A percentile compares a stretch with the other conserved stretches of the same genome.
Conservation (phyloP, 2,113 vertebrate genomes). For the Pseudolaguvia tuberculata region DNA sequence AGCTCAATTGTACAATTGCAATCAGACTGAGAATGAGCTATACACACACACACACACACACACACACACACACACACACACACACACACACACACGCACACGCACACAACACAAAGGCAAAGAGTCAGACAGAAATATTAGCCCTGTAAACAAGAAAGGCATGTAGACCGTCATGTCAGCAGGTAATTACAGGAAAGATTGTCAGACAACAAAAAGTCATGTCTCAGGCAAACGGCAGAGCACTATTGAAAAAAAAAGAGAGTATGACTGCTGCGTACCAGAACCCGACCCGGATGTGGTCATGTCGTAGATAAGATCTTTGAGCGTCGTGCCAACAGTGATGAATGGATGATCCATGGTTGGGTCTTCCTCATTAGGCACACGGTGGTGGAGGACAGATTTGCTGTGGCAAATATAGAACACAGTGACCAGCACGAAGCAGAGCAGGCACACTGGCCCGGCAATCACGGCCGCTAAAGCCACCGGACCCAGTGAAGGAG, state of each 20-base stretch:
- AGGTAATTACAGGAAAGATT: slow-evolving; percentile 21
- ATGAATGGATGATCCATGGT: slow-evolving; percentile 92
- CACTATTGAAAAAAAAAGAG: not conserved
- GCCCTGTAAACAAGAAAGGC: slow-evolving; percentile 14
- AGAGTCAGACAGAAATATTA: slow-evolving; percentile 21
- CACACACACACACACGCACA: too few species aligned
- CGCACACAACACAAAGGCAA: slow-evolving; percentile 3
- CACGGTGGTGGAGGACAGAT: slow-evolving; percentile 85
- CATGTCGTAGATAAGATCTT: slow-evolving; percentile 98
- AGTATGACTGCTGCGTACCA: slow-evolving; percentile 66
- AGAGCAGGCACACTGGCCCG: slow-evolving; percentile 89
- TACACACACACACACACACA: too few species aligned
- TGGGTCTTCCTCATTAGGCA: slow-evolving; percentile 94
- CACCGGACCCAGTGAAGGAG: slow-evolving; percentile 79
- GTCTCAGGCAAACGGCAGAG: not conserved
- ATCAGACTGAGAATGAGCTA: slow-evolving; percentile 5
- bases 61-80: too few species aligned
- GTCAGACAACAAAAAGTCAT: slow-evolving; percentile 7
- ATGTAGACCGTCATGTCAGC: slow-evolving; percentile 18
- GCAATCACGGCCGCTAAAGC: slow-evolving; percentile 91
- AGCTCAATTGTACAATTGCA: not conserved
- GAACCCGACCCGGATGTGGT: slow-evolving; percentile 96
- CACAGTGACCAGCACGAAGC: slow-evolving; percentile 86
- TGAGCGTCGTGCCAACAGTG: slow-evolving; percentile 90
- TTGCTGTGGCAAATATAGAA: slow-evolving; percentile 93